Percentiles rank a stretch among this genome's conserved stretches.
Conservation (phyloP, 2,888 invertebrate genomes). For the Leptothorax acervorum region DNA sequence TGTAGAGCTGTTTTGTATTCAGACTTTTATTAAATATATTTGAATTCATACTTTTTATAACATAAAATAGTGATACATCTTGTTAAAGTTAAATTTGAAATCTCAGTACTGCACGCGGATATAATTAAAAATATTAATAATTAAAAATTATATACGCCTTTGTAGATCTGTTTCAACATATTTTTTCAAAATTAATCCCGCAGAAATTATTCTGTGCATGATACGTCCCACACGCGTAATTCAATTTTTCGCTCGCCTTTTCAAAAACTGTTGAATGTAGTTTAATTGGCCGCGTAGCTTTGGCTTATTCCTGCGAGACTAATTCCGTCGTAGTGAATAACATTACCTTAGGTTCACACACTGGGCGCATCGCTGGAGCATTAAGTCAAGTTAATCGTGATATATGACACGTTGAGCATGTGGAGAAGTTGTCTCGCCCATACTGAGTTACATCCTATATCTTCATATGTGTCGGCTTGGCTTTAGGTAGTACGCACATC, state of each 20-base stretch:
- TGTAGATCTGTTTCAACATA: not conserved
- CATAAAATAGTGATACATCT: not conserved
- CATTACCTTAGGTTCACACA: slow-evolving; percentile 37
- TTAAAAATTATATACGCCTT: not conserved
- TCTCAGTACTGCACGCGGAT: not conserved
- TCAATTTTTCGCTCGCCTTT: not conserved
- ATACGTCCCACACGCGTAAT: not conserved
- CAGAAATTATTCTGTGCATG: not conserved
- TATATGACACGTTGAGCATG: slow-evolving; percentile 49
- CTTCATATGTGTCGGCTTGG: slow-evolving; percentile 51
- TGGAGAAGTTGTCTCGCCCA: slow-evolving; percentile 51
- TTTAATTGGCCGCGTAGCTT: slow-evolving; percentile 23
- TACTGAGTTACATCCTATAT: slow-evolving; percentile 48
- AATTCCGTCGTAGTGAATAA: slow-evolving; percentile 40
- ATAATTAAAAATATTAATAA: not conserved
- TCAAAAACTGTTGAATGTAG: slow-evolving; percentile 14
- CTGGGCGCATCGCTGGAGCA: slow-evolving; percentile 27
- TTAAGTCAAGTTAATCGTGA: slow-evolving; percentile 63
- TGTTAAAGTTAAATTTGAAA: not conserved
- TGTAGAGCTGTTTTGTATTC: not conserved
- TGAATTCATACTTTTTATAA: not conserved
- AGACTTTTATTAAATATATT: not conserved
- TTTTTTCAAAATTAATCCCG: not conserved
- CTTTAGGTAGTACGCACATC: slow-evolving; percentile 41
- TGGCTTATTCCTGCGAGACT: slow-evolving; percentile 15